These are phyloP conservation scores for Reticulitermes speratus DNA, from an alignment of 1,140 invertebrate species.

Conservation along the genomic window DNA sequence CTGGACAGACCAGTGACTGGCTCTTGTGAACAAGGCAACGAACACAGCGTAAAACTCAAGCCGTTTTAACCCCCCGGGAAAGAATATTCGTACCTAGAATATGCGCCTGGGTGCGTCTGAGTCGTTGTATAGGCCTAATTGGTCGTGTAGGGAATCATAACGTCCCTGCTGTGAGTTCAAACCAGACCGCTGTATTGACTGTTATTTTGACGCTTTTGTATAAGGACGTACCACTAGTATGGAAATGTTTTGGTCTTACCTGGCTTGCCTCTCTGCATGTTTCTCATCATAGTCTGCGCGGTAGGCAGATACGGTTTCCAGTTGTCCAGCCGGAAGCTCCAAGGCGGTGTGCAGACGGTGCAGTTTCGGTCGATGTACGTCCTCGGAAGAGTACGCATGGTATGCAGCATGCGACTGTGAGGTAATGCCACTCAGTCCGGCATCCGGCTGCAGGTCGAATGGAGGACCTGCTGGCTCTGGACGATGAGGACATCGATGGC, in stretches of 20 bases:
- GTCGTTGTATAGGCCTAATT: too few species aligned
- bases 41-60: too few species aligned
- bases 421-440: conserved; percentile 10
- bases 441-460: conserved; percentile 41
- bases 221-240: too few species aligned
- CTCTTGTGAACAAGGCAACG: too few species aligned
- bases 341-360: conserved; percentile 42
- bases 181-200: too few species aligned
- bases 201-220: too few species aligned
- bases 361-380: conserved; percentile 41
- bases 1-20: too few species aligned
- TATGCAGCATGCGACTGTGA: conserved; percentile 40
- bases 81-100: too few species aligned
- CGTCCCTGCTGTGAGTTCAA: too few species aligned
- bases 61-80: too few species aligned
- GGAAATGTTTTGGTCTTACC: conserved; percentile 27
- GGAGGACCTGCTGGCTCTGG: conserved; percentile 46
- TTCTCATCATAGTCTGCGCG: conserved; percentile 65
- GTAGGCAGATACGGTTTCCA: conserved; percentile 59
- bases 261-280: conserved; percentile 51
- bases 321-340: conserved; percentile 47
- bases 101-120: too few species aligned
- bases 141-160: too few species aligned
- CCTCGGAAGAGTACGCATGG: conserved; percentile 38
- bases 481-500: conserved; percentile 53